Base-by-base conservation (phyloP, 1,140 invertebrate species). In the Tenebrio molitor region DNA sequence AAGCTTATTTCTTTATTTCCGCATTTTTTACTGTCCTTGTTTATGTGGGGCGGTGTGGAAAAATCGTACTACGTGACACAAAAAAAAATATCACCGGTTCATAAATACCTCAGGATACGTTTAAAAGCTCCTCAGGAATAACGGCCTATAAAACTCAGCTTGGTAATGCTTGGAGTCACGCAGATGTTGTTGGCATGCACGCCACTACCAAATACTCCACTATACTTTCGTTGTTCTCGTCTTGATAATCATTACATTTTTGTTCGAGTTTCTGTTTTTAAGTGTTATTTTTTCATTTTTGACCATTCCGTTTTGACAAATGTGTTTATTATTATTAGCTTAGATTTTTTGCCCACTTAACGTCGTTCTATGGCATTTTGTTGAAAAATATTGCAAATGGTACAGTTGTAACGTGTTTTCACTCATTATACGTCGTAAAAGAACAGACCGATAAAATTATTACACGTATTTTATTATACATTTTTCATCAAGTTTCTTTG, bases 101-200 rank as follows among this genome's bases (percentile, higher is more conserved):
- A 39, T 58, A 58, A 58, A 58, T 58, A 29, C 50, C 50, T 58
- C 50, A 58, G 50, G 50, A 58, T 34, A 29, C 50, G 50, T 12
- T 58, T 58, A 58, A 58, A 58, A 58, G 50, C 50, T 58, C 23
- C 50, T 58, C 50, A 58, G 50, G 23, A 58, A 58, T 58, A 58
- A 58, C 21, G 21, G 23, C 23, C 50, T 46, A 66, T 42, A 66
- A 66, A 66, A 46, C 64, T 66, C 23, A 44, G 64, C 50, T 66
- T 66, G 1, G 64, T 19, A 42, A 66, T 66, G 64, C 42, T 33
- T 25, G 23, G 25, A 66, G 64, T 66, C 64, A 66, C 64, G 64
- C 64, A 66, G 36, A 42, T 23, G 64, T 42, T 23, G 64, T 42
- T 65, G 34, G 64, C 34, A 25, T 25, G 42, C 64, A 66, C 64